These are phyloP conservation scores for Syngnathus acus DNA, from an alignment of 2,797 vertebrate species.

Conservation along the genomic window DNA sequence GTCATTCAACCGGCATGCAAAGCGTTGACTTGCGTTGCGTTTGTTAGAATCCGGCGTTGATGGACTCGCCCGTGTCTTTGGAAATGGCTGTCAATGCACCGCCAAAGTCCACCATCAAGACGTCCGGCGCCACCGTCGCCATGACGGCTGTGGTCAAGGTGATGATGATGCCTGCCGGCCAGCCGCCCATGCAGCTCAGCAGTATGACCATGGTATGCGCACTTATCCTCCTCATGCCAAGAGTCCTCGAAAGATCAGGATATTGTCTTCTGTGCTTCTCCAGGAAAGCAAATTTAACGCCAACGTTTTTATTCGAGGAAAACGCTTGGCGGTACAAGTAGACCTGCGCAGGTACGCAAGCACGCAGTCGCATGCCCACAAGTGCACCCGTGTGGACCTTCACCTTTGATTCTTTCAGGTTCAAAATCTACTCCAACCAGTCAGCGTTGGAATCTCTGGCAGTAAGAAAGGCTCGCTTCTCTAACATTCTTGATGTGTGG, in stretches of 20 bases:
- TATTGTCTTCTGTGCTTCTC: neutral
- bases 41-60: slow-evolving; percentile 73
- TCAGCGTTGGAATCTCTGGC: slow-evolving; percentile 89
- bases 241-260: neutral
- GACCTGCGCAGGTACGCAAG: slow-evolving; percentile 77
- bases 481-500: neutral
- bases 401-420: slow-evolving; percentile 62
- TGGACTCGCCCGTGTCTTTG: slow-evolving; percentile 78
- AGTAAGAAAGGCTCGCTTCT: slow-evolving; percentile 62
- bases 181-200: slow-evolving; percentile 75
- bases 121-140: slow-evolving; percentile 74
- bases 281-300: slow-evolving; percentile 76
- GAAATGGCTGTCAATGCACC: slow-evolving; percentile 72
- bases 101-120: slow-evolving; percentile 80
- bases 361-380: neutral
- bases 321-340: slow-evolving; percentile 75
- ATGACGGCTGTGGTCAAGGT: slow-evolving; percentile 80
- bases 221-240: no score
- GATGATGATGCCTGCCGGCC: slow-evolving; percentile 66
- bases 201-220: slow-evolving; percentile 85
- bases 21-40: no score
- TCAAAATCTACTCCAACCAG: slow-evolving; percentile 91
- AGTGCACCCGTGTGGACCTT: no score
- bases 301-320: slow-evolving; percentile 80
- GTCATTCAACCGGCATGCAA: neutral